Percentiles rank a stretch among this genome's conserved stretches.
phyloP scores from a whole-genome alignment of 2,113 vertebrate species.

The mouse (Mus musculus) region DNA sequence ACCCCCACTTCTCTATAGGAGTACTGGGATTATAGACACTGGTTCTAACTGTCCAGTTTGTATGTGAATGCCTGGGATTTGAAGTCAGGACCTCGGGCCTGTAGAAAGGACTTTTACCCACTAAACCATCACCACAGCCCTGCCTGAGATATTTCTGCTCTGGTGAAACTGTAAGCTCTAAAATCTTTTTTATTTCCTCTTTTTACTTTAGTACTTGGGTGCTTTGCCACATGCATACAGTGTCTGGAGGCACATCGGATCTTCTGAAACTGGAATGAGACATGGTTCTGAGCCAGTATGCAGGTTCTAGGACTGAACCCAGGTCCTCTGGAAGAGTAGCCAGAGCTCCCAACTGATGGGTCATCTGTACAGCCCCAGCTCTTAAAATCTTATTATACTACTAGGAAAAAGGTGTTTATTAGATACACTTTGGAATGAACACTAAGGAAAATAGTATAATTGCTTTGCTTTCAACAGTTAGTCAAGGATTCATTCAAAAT shows the following conservation, averaged over 20 bases:
- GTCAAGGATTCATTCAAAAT: conserved; percentile 16
- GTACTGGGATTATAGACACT: not conserved
- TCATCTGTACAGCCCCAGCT: not conserved
- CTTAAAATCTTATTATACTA: not conserved
- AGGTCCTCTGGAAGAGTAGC: not conserved
- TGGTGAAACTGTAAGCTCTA: conserved; percentile 2
- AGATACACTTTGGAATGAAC: conserved; percentile 39
- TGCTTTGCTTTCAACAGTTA: conserved; percentile 21
- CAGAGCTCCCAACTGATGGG: not conserved
- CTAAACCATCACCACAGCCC: not conserved
- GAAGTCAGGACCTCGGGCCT: not conserved
- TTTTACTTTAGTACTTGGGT: not conserved
- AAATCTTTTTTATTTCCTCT: not conserved
- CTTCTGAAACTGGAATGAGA: not conserved
- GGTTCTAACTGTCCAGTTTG: not conserved
- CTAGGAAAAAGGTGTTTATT: not conserved
- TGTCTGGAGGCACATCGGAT: not conserved
- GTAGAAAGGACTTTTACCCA: not conserved
- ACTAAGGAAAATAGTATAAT: conserved; percentile 50
- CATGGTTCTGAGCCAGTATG: not conserved
- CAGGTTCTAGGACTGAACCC: not conserved
- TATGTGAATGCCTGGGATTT: not conserved
- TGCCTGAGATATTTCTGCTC: not conserved
- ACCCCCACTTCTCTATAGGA: not conserved
- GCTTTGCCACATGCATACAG: not conserved